Evolutionary conservation across 2,888 invertebrate genomes (phyloP).

Genomic region (Poecilobothrus nobilitatus): DNA sequence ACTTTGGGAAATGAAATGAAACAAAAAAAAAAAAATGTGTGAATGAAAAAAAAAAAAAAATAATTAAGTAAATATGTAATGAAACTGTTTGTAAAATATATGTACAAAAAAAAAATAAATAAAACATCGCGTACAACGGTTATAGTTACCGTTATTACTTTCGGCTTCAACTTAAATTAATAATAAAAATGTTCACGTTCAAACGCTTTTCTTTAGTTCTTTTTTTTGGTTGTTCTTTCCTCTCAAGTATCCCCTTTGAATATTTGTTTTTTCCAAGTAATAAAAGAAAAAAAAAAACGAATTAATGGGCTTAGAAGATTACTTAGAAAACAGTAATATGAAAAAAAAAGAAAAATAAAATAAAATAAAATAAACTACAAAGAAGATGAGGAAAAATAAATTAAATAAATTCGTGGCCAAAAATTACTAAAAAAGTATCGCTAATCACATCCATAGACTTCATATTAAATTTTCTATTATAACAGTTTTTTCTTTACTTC

Average conservation of each 20-base stretch:
- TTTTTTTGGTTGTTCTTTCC: not conserved
- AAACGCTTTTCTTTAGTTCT: not conserved
- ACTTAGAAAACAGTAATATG: too few relatives aligned
- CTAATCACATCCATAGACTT: too few relatives aligned
- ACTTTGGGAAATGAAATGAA: too few relatives aligned
- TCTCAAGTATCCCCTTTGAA: too few relatives aligned
- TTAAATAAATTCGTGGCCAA: too few relatives aligned
- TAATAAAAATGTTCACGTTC: not conserved
- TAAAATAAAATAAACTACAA: too few relatives aligned
- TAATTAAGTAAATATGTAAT: not conserved
- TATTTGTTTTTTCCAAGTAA: too few relatives aligned
- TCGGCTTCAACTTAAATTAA: not conserved
- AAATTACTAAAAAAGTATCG: too few relatives aligned
- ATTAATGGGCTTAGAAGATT: not conserved
- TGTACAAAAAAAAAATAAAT: not conserved
- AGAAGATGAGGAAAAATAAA: too few relatives aligned
- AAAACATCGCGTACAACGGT: not conserved
- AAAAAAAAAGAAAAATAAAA: too few relatives aligned
- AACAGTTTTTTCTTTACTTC: too few relatives aligned
- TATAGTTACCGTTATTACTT: not conserved
- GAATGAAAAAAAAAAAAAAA: not conserved
- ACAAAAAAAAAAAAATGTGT: not conserved
- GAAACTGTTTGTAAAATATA: not conserved
- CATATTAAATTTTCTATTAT: too few relatives aligned
- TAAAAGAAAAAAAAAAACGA: not conserved